A percentile compares a stretch with the other conserved stretches of the same genome.
These are phyloP conservation scores for Molossus molossus DNA, from an alignment of 2,797 vertebrate species.

Conservation along the genomic window DNA sequence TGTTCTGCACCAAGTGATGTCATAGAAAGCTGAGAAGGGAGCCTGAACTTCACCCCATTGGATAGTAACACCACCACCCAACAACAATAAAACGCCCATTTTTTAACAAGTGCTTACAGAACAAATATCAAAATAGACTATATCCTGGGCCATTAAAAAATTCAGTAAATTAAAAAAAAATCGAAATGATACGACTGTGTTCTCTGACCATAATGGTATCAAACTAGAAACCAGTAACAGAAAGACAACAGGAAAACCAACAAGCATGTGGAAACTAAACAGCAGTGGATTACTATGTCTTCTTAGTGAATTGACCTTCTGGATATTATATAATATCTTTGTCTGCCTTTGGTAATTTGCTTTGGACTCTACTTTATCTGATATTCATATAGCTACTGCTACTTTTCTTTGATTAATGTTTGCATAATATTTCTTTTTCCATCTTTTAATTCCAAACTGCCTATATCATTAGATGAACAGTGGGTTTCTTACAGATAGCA, in stretches of 20 bases:
- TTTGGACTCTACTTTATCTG: slow-evolving; percentile 23
- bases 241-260: slow-evolving; percentile 18
- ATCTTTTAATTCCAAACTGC: slow-evolving; percentile 18
- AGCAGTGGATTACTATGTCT: not conserved
- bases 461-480: slow-evolving; percentile 16
- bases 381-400: not conserved
- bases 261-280: slow-evolving; percentile 40
- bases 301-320: not conserved
- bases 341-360: slow-evolving; percentile 16
- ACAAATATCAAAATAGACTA: not conserved
- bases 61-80: not conserved
- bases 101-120: not conserved
- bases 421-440: not conserved
- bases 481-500: not conserved
- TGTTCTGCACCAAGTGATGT: not conserved
- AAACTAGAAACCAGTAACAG: slow-evolving; percentile 7
- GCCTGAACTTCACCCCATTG: not conserved
- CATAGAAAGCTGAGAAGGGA: not conserved
- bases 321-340: not conserved
- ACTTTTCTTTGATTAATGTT: not conserved
- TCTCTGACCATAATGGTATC: not conserved
- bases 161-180: not conserved
- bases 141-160: not conserved
- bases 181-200: not conserved
- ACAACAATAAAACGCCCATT: not conserved